phyloP scores from a whole-genome alignment of 1,140 invertebrate genomes.

The Ceratina japonica region DNA sequence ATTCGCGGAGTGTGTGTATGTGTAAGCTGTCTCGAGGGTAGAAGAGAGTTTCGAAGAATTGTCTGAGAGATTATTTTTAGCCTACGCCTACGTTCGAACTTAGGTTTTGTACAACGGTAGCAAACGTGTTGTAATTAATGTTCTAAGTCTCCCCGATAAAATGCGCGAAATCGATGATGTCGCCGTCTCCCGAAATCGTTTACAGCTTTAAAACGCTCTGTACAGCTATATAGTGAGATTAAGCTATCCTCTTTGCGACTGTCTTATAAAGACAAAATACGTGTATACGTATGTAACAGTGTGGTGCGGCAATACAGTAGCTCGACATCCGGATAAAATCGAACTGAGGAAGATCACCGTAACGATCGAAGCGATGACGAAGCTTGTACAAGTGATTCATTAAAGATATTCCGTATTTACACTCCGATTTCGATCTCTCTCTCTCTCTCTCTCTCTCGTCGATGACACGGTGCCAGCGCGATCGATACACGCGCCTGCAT shows the following conservation, averaged over 20 bases:
- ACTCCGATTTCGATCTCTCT: background rate
- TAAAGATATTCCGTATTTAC: conserved; percentile 21
- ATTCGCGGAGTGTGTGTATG: background rate
- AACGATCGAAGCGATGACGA: background rate
- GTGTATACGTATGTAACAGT: background rate
- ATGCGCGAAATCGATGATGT: background rate
- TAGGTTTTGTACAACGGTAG: background rate
- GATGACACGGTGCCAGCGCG: background rate
- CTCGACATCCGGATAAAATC: background rate
- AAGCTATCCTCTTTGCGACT: background rate
- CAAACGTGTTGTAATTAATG: background rate
- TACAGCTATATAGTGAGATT: background rate
- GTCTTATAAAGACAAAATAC: background rate
- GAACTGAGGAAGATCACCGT: background rate
- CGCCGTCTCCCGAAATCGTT: background rate
- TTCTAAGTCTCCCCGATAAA: background rate
- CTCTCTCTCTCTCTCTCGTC: background rate
- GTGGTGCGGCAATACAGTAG: background rate
- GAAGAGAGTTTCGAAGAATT: background rate
- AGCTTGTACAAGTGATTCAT: conserved; percentile 36
- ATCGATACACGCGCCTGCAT: conserved; percentile 35
- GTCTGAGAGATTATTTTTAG: background rate
- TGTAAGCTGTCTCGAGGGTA: background rate
- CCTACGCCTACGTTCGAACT: background rate
- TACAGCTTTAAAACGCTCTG: background rate